Percentiles rank a stretch among this genome's conserved stretches.
These are phyloP conservation scores for Xanthorhoe spadicearia DNA, from an alignment of 2,888 invertebrate genomes.

Conservation along the genomic window DNA sequence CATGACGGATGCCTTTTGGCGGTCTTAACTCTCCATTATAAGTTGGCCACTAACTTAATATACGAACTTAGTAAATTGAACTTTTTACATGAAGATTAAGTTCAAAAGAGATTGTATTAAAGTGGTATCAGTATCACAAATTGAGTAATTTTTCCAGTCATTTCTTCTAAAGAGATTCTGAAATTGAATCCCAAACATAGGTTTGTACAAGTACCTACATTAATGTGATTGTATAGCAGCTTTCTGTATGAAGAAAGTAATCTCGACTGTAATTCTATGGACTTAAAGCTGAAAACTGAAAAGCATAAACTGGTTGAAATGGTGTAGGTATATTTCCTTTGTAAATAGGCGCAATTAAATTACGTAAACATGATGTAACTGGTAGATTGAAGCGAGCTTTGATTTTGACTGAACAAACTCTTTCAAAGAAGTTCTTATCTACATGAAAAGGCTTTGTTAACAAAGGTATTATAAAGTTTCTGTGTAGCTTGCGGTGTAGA, in stretches of 20 bases:
- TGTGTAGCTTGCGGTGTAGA: no score
- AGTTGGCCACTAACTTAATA: no score
- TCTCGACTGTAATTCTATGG: conserved; percentile 2
- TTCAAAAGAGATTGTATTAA: not conserved
- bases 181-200: not conserved
- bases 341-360: conserved; percentile 16
- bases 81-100: not conserved
- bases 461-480: no score
- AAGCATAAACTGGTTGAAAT: not conserved
- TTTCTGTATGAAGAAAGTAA: conserved; percentile 26
- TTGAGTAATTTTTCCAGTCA: no score
- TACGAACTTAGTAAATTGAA: not conserved
- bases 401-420: not conserved
- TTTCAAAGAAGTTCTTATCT: not conserved
- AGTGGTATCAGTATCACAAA: no score
- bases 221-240: conserved; percentile 33
- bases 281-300: conserved; percentile 5
- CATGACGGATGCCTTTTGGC: no score
- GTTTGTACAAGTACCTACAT: conserved; percentile 36
- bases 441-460: not conserved
- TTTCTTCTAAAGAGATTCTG: no score
- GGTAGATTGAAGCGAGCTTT: not conserved
- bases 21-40: no score
- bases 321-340: conserved; percentile 5
- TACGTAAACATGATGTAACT: conserved; percentile 12